Percentiles rank a stretch among this genome's conserved stretches.
Evolutionary conservation across 2,113 vertebrate genomes (phyloP).

Genomic region (Propithecus coquereli): DNA sequence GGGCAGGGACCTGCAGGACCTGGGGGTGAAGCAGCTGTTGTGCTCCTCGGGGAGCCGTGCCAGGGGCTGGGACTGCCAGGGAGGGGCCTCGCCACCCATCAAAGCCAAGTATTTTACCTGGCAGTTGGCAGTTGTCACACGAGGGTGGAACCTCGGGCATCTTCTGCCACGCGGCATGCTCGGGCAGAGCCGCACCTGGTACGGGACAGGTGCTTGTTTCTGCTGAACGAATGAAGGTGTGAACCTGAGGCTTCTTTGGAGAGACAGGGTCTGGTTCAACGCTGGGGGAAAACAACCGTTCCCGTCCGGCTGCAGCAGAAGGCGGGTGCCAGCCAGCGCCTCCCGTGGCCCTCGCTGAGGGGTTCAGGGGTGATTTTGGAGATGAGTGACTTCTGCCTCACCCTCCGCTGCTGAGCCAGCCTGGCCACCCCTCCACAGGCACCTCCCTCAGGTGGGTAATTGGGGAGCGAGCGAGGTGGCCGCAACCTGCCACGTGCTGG

Average conservation of each 20-base stretch:
- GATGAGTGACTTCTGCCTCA: no score
- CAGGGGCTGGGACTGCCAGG: accelerated
- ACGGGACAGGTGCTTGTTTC: not conserved
- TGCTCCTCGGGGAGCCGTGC: accelerated
- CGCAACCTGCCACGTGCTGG: not conserved
- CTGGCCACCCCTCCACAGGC: not conserved
- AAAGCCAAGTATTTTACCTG: not conserved
- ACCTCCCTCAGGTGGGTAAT: no score
- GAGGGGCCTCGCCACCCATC: accelerated
- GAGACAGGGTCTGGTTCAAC: not conserved
- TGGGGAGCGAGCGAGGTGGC: accelerated
- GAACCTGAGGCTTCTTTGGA: accelerated
- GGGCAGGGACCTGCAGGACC: accelerated
- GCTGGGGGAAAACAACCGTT: no score
- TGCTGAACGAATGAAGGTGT: not conserved
- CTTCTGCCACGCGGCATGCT: no score
- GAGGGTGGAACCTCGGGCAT: not conserved
- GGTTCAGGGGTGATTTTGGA: not conserved
- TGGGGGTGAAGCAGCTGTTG: accelerated
- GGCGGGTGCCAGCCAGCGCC: accelerated
- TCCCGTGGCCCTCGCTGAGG: no score
- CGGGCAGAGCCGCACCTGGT: not conserved
- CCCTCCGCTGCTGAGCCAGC: no score
- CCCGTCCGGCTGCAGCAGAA: not conserved
- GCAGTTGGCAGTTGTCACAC: accelerated